Conservation (phyloP, 2,113 vertebrate genomes). For the Sisor rabdophorus region DNA sequence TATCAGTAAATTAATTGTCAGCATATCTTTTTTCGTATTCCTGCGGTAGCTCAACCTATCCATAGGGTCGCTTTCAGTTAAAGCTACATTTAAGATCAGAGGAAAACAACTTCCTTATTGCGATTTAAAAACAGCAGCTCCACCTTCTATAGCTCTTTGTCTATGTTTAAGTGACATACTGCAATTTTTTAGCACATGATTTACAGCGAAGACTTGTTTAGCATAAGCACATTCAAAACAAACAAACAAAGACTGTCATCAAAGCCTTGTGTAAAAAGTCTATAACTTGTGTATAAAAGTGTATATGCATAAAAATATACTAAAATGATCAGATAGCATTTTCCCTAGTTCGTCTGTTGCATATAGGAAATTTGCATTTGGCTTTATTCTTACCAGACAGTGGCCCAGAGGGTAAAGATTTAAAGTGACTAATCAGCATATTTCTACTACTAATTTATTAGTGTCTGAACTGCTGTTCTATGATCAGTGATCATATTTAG, state of each 20-base stretch:
- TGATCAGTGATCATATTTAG: neutral
- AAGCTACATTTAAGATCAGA: constrained; percentile 23
- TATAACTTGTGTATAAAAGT: neutral
- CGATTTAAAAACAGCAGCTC: constrained; percentile 25
- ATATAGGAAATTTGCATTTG: neutral
- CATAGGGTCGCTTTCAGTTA: neutral
- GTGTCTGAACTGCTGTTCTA: neutral
- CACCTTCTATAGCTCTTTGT: neutral
- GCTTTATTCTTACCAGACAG: neutral
- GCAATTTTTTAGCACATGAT: neutral
- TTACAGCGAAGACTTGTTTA: neutral
- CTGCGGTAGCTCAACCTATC: constrained; percentile 12
- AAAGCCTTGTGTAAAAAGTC: neutral
- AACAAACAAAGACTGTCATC: neutral
- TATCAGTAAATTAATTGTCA: neutral
- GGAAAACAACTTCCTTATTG: constrained; percentile 29
- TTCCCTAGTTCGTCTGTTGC: neutral
- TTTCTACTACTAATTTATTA: constrained; percentile 1
- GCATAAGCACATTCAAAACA: neutral
- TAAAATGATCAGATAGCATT: neutral
- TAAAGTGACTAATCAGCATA: neutral
- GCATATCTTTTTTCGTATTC: neutral
- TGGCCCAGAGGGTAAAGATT: neutral
- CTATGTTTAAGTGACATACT: neutral
- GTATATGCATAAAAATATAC: neutral